Evolutionary conservation across 1,140 invertebrate species (phyloP), one percentile per base, ranked within the genome.

Genomic region (Goniozus legneri): DNA sequence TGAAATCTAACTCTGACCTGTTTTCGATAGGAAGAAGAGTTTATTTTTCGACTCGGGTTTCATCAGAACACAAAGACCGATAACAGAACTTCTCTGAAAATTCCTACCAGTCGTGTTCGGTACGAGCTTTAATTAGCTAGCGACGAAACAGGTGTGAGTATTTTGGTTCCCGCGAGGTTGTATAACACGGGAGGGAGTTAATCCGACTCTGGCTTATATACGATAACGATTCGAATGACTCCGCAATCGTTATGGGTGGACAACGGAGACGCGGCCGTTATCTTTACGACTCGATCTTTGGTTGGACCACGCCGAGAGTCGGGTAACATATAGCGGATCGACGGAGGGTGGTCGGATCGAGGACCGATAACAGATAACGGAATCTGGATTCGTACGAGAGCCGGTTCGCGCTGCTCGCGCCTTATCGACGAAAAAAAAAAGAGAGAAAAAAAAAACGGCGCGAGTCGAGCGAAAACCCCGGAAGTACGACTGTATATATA

Each of bases 261-360:
- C 34, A 46, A 45, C 19, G 22, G 45, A 48, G 38, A 48, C 36
- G n/a, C n/a, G 43, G 16, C 16, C 41, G 50, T 53, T 61, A 61
- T 61, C 60, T 63, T 60, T 54, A 52, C 56, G 45, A 39, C 44
- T 52, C 21, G 39, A 63, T 59, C 56, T 48, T 57, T 37, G n/a
- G n/a, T n/a, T 39, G 16, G 30, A 18, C 22, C 37, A 43, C 44
- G 37, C 42, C 44, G 20, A 47, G 27, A n/a, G n/a, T n/a, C n/a
- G n/a, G n/a, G n/a, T n/a, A n/a, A n/a, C n/a, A n/a, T n/a, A n/a
- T n/a, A n/a, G n/a, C n/a, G n/a, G n/a, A n/a, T n/a, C n/a, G n/a
- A n/a, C 32, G 16, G 37, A 50, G 55, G 56, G 47, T 58, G 56
- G 55, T 35, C 31, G 44, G 48, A 46, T 46, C 44, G 18, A 8